phyloP scores from a whole-genome alignment of 2,797 vertebrate species.

The Premnoplex brunnescens region DNA sequence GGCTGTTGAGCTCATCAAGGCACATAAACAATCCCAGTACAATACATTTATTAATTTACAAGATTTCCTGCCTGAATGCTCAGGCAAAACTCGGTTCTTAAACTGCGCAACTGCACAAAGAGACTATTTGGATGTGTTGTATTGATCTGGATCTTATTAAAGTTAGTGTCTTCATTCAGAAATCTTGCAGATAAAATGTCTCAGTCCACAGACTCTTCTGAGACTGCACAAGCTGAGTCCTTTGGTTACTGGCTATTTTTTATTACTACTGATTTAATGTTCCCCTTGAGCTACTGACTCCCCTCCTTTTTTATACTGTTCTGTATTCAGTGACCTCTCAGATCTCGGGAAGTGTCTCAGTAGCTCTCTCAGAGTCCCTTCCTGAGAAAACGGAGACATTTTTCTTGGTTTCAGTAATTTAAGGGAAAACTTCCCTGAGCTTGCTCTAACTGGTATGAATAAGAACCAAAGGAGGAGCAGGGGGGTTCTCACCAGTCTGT shows the following conservation, averaged over 20 bases:
- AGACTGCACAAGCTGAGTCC: not conserved
- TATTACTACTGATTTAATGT: not conserved
- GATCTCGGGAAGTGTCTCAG: not conserved
- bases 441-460: not conserved
- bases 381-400: not conserved
- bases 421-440: not conserved
- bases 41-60: not conserved
- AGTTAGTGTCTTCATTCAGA: not conserved
- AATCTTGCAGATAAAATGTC: not conserved
- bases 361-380: not conserved
- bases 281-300: not conserved
- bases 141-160: not conserved
- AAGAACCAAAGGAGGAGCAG: not conserved
- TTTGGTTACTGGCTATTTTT: not conserved
- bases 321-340: not conserved
- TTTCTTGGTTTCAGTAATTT: not conserved
- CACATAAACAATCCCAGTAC: not conserved
- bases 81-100: not conserved
- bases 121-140: not conserved
- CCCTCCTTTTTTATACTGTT: not conserved
- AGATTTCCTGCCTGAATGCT: not conserved
- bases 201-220: not conserved
- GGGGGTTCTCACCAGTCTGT: not conserved
- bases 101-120: not conserved
- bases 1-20: not conserved